A percentile compares a stretch with the other conserved stretches of the same genome.
phyloP scores from a whole-genome alignment of 2,888 invertebrate genomes.

The Hermodice carunculata region DNA sequence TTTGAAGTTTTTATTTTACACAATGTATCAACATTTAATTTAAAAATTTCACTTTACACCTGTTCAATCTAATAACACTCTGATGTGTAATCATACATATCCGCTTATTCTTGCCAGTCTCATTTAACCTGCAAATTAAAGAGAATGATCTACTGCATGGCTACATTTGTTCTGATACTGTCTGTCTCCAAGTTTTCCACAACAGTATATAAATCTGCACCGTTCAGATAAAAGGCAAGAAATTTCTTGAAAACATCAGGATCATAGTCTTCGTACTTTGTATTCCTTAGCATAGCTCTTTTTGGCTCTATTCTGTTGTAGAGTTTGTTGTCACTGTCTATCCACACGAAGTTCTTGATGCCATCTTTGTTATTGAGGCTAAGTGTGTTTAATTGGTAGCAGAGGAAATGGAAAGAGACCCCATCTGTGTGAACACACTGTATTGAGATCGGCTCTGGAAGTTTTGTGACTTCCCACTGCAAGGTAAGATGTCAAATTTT shows the following conservation, averaged over 20 bases:
- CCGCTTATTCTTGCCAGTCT: no score
- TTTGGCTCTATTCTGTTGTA: conserved; percentile 74
- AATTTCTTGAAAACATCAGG: conserved; percentile 83
- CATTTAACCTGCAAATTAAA: no score
- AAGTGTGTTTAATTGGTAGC: conserved; percentile 82
- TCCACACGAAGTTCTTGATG: conserved; percentile 86
- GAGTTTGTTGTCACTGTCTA: conserved; percentile 53
- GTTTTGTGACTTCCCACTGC: conserved; percentile 74
- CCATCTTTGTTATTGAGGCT: conserved; percentile 71
- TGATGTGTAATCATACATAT: no score
- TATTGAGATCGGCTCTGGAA: conserved; percentile 79
- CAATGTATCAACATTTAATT: no score
- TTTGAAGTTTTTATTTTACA: no score
- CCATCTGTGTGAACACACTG: conserved; percentile 89
- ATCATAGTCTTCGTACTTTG: conserved; percentile 82
- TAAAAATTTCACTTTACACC: no score
- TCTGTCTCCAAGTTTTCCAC: no score
- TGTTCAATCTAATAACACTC: no score
- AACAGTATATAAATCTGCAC: conserved; percentile 13
- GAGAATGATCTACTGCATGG: no score
- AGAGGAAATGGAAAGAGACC: conserved; percentile 82
- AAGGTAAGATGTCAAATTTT: not conserved
- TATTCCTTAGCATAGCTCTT: conserved; percentile 78
- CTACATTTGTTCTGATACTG: no score
- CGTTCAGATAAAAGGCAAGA: conserved; percentile 79